Conservation (phyloP, 2,797 vertebrate species). For the Galago senegalensis region DNA sequence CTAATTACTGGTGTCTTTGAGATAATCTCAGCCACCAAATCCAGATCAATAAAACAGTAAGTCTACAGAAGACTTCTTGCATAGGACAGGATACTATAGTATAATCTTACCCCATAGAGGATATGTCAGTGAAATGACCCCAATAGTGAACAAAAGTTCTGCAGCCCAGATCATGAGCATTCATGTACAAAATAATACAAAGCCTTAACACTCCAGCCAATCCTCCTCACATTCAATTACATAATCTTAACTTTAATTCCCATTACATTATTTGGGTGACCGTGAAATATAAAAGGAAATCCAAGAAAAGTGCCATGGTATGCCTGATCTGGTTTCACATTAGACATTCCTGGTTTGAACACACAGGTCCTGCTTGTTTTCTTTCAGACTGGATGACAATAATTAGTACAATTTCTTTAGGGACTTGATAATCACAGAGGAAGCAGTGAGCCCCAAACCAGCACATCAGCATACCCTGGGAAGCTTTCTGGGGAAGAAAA, state of each 20-base stretch:
- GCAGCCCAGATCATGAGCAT: neutral
- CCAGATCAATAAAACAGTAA: too few species aligned
- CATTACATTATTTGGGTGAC: neutral
- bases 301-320: neutral
- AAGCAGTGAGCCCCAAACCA: neutral
- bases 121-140: too few species aligned
- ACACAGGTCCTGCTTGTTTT: neutral
- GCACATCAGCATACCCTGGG: neutral
- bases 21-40: too few species aligned
- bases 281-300: slow-evolving; percentile 15
- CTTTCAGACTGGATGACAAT: neutral
- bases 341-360: neutral
- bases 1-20: too few species aligned
- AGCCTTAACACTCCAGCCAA: neutral
- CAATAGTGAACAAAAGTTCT: neutral
- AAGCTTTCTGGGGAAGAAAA: neutral
- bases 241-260: slow-evolving; percentile 27
- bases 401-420: neutral
- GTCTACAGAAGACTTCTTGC: too few species aligned
- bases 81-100: too few species aligned
- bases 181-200: neutral
- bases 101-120: too few species aligned
- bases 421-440: neutral
- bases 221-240: neutral
- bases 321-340: neutral